These are phyloP conservation scores for Chromoteleia sp. DNA, from an alignment of 2,888 invertebrate genomes.

Conservation along the genomic window DNA sequence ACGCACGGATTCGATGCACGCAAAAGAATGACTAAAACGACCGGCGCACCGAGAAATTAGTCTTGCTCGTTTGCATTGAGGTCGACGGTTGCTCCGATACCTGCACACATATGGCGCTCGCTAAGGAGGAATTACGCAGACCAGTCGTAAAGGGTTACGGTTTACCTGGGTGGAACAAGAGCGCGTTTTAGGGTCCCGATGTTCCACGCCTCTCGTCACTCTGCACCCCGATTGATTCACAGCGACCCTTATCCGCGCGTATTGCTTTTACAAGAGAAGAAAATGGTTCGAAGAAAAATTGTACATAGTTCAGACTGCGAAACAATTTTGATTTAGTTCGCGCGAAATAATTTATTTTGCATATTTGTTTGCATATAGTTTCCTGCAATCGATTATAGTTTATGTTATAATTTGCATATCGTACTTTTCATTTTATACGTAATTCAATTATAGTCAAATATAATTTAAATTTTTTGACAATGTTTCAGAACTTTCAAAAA, in stretches of 20 bases:
- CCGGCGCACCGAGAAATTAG: slow-evolving; percentile 63
- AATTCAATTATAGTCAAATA: too few species aligned
- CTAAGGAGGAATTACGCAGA: slow-evolving; percentile 37
- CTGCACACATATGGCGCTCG: slow-evolving; percentile 35
- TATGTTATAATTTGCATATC: too few species aligned
- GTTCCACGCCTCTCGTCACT: slow-evolving; percentile 75
- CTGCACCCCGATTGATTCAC: slow-evolving; percentile 61
- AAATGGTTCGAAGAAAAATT: slow-evolving; percentile 26
- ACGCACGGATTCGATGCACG: slow-evolving; percentile 60
- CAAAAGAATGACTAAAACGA: slow-evolving; percentile 68
- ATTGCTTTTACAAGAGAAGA: slow-evolving; percentile 6
- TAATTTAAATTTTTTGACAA: too few species aligned
- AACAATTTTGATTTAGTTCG: too few species aligned
- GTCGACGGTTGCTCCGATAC: slow-evolving; percentile 65
- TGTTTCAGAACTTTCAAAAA: too few species aligned
- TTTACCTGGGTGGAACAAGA: slow-evolving; percentile 52
- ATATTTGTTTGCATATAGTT: too few species aligned
- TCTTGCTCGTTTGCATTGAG: slow-evolving; percentile 62
- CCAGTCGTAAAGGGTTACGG: slow-evolving; percentile 68
- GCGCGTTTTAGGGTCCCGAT: slow-evolving; percentile 33
- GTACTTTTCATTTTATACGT: too few species aligned
- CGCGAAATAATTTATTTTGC: too few species aligned
- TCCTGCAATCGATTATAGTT: too few species aligned
- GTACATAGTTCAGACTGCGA: too few species aligned
- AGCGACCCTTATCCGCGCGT: slow-evolving; percentile 37